A percentile compares a stretch with the other conserved stretches of the same genome.
These are phyloP conservation scores for Pocillopora meandrina DNA, from an alignment of 92 coral and sea anemone species.

Conservation along the genomic window DNA sequence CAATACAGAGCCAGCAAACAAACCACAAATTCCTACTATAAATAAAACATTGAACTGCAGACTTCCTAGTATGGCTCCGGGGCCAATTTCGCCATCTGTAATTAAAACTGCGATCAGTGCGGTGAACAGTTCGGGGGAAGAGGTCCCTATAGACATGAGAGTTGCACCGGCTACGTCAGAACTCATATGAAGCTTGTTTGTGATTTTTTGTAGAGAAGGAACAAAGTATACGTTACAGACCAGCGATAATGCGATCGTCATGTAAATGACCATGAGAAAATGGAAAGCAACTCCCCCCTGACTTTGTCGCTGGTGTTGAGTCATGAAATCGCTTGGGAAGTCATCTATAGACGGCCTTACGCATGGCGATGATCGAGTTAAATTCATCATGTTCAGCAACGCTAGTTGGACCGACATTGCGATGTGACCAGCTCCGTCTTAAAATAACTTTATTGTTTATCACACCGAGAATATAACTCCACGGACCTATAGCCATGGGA, in stretches of 20 bases:
- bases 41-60: conserved; percentile 78
- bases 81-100: conserved; percentile 76
- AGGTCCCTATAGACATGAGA: conserved; percentile 85
- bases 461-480: too few relatives aligned
- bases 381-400: too few relatives aligned
- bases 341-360: conserved; percentile 92
- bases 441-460: too few relatives aligned
- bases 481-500: too few relatives aligned
- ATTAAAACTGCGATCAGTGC: conserved; percentile 83
- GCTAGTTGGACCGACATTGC: too few relatives aligned
- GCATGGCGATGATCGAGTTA: conserved; percentile 24
- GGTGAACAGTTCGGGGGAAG: conserved; percentile 87
- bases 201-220: conserved; percentile 73
- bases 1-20: conserved; percentile 72
- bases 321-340: conserved; percentile 78
- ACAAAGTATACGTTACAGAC: conserved; percentile 89
- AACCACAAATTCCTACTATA: conserved; percentile 67
- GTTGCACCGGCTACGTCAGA: conserved; percentile 96
- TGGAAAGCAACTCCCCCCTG: conserved; percentile 65
- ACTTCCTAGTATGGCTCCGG: conserved; percentile 77
- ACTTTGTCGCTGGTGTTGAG: conserved; percentile 61
- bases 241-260: conserved; percentile 77
- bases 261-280: conserved; percentile 67
- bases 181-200: conserved; percentile 61
- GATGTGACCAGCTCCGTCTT: too few relatives aligned